Base-by-base conservation (phyloP, 1,140 invertebrate genomes). In the Drosophila bocqueti region DNA sequence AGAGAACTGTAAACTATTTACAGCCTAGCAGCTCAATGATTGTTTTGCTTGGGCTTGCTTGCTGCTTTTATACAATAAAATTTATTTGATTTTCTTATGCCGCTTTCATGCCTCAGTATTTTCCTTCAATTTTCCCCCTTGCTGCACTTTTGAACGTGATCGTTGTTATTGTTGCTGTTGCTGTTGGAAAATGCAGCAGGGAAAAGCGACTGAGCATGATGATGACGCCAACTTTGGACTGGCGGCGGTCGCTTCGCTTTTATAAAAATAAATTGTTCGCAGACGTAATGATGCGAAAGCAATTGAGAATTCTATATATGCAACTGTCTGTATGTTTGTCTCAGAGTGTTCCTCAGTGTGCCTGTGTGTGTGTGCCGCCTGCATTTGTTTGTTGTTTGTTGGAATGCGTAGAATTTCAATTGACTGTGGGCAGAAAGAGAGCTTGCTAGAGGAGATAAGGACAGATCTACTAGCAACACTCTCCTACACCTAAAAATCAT, bases 181-280 rank as follows among this genome's bases (percentile, higher is more conserved):
- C 42, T 71, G 65, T 46, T 57, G 63, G 57, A 38, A 45, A 57
- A 49, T 38, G 50, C 50, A 50, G 40, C 60, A 59, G 57, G 43
- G 60, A 62, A 71, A 71, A 60, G 42, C 71, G 38, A 58, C 50
- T 50, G n/a, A 36, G 46, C 50, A 43, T 52, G 69, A 72, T 72
- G 69, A 73, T 73, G 71, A 74, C 71, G 68, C 71, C 71, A 73
- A 74, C 71, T 74, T 73, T 31, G 68, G 54, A 60, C 68, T 61
- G 54, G 76, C 79, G 66, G 65, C 81, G 61, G 68, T 66, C 74
- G 83, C 83, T 83, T 77, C 73, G 85, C 83, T 90, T 89, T 90
- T 89, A 89, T 89, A 89, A 89, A 89, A 89, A 89, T 89, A 89
- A 89, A 89, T 89, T 89, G 84, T 84, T 89, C 85, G 81, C 85